These are phyloP conservation scores for Sitta carolinensis DNA, from an alignment of 2,797 vertebrate genomes.

Conservation along the genomic window DNA sequence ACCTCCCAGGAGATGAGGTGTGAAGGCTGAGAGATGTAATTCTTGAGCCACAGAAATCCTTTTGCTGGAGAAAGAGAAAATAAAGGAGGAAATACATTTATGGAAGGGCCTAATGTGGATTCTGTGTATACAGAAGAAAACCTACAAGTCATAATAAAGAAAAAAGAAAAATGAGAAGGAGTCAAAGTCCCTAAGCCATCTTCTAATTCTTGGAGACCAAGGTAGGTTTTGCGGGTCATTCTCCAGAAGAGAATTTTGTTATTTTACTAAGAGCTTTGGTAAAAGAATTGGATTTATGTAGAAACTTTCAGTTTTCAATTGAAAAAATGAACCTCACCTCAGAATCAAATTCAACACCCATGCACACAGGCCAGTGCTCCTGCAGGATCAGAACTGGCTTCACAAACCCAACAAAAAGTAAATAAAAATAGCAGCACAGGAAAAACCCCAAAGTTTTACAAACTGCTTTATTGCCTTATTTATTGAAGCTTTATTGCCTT, in stretches of 20 bases:
- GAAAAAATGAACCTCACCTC: neutral
- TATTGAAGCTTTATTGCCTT: neutral
- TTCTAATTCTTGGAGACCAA: neutral
- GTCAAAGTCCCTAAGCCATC: neutral
- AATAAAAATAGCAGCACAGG: neutral
- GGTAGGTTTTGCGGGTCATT: neutral
- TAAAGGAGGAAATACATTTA: neutral
- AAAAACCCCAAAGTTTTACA: neutral
- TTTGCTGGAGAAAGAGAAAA: neutral
- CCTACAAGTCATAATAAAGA: neutral
- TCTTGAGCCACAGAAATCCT: neutral
- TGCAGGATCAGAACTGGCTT: neutral
- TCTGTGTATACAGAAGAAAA: neutral
- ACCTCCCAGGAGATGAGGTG: neutral
- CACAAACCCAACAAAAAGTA: neutral
- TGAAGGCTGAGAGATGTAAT: neutral
- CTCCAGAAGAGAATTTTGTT: neutral
- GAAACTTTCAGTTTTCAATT: neutral
- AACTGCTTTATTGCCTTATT: neutral
- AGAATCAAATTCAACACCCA: neutral
- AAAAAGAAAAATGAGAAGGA: neutral
- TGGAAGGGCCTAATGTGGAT: neutral
- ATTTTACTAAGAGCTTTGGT: neutral
- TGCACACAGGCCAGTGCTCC: neutral
- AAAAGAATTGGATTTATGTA: neutral